Evolutionary conservation across 1,140 invertebrate species (phyloP).

Genomic region (Propsilocerus akamusi): DNA sequence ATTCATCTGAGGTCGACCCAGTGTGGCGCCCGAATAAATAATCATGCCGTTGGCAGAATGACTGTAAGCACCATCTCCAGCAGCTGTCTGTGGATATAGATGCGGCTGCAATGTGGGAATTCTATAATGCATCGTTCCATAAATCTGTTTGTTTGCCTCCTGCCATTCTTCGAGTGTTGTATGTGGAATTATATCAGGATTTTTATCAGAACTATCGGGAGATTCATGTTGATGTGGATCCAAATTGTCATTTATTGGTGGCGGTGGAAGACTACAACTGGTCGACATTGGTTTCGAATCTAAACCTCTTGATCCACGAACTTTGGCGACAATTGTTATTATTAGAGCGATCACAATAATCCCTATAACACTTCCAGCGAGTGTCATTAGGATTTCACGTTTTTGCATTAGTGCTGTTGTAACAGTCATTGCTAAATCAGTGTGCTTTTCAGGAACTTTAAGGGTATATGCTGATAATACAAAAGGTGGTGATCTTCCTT

Average conservation of each 20-base stretch:
- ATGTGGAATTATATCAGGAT: constrained; percentile 52
- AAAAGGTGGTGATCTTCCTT: constrained; percentile 35
- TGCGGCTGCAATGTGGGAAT: neutral
- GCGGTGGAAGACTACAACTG: constrained; percentile 5
- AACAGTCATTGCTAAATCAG: constrained; percentile 24
- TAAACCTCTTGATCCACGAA: neutral
- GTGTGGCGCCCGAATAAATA: constrained; percentile 6
- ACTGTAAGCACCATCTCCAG: neutral
- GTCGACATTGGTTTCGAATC: neutral
- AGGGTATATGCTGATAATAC: constrained; percentile 39
- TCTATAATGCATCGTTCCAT: constrained; percentile 2
- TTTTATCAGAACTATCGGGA: constrained; percentile 41
- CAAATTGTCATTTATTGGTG: constrained; percentile 6
- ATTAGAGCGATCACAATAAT: neutral
- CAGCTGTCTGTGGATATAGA: neutral
- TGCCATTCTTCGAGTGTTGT: constrained; percentile 22
- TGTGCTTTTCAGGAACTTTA: constrained; percentile 50
- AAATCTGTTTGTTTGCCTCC: constrained; percentile 4
- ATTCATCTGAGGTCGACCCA: constrained; percentile 2
- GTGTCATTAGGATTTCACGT: constrained; percentile 10
- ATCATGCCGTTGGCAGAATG: neutral
- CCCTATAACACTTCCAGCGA: neutral
- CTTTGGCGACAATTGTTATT: neutral
- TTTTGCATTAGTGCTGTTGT: constrained; percentile 8
- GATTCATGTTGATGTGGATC: neutral